Base-by-base conservation (phyloP, 1,140 invertebrate species). In the Trachymyrmex septentrionalis region DNA sequence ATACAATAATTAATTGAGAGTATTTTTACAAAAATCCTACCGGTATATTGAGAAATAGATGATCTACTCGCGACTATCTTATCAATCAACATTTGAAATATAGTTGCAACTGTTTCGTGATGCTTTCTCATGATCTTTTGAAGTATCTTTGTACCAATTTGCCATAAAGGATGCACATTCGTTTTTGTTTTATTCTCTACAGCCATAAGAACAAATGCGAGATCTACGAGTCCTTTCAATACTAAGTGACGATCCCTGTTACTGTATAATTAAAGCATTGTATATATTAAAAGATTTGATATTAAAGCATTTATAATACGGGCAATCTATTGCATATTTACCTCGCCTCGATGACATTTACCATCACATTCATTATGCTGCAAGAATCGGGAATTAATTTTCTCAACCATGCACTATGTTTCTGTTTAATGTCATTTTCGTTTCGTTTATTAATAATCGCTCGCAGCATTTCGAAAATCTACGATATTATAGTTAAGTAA, bases 341-440 rank as follows among this genome's bases (percentile, higher is more conserved):
- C 96, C 96, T 96, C 73, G 94, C 95, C 14, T 95, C 90, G 24
- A 96, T 95, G 27, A 96, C 92, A 86, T 94, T 91, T 24, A 88
- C 90, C 44, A 96, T 93, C 10, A 96, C 90, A 14, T 93, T 85
- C 87, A 96, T 94, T 53, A 96, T 87, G 85, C 94, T 91, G 57
- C 91, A 93, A 30, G 92, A 85, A 5, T 91, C 85, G 0, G 92
- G 86, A n/a, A 95, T 85, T 71, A 96, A 91, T 63, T 95, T 92
- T 86, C 94, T 94, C 75, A 96, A 92, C 96, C 96, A 97, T 27
- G 94, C 92, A 75, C 95, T 96, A 30, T 95, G 92, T 7, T 92
- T 92, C 75, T 92, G 92, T 89, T 93, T 95, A 44, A 94, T 92
- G 77, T 96, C 94, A 86, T 96, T 96, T 44, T 94, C 92, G 63